Evolutionary conservation across 1,140 invertebrate genomes (phyloP), one percentile per base, ranked within the genome.

Genomic region (Caerostris extrusa): DNA sequence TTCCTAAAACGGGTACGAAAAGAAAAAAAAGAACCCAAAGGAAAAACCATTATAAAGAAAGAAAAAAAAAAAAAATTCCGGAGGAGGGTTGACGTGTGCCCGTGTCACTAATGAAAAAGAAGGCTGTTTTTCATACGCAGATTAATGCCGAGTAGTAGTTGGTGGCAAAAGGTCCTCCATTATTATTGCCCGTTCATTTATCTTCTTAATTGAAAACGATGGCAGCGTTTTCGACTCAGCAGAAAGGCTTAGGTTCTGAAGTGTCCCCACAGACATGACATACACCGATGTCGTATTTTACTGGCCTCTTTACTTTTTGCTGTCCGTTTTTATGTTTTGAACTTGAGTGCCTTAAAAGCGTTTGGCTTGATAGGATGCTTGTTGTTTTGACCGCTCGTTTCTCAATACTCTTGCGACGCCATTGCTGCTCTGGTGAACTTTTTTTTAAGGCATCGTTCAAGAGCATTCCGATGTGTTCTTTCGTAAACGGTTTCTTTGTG

Each of bases 131-230:
- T 57, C 57, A 69, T 86, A 50, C 3, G 64, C 91, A 92, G 81
- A 92, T 92, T 92, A 86, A 92, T 92, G 82, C n/a, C n/a, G 57
- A 55, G 83, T 19, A 60, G 8, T 67, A 56, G 14, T 17, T 50
- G 58, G 34, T 67, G 57, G 90, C 17, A 50, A 64, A 64, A 67
- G 57, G 86, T 61, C 90, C 4, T 7, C 90, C 86, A 53, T 92
- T 81, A 77, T 93, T 93, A 93, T 93, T 81, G 92, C 81, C 92
- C 86, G 1, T 34, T 71, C 92, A 61, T 93, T 57, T 67, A 89
- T 93, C 92, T 93, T 93, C 55, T 89, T 93, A 93, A 93, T 93
- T 93, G 92, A 81, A 77, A 64, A 56, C n/a, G 92, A 93, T 55
- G 92, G 85, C 53, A n/a, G 53, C 89, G 81, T 61, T 34, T 64